Conservation (phyloP, 2,113 vertebrate species). For the Daphoenositta chrysoptera region DNA sequence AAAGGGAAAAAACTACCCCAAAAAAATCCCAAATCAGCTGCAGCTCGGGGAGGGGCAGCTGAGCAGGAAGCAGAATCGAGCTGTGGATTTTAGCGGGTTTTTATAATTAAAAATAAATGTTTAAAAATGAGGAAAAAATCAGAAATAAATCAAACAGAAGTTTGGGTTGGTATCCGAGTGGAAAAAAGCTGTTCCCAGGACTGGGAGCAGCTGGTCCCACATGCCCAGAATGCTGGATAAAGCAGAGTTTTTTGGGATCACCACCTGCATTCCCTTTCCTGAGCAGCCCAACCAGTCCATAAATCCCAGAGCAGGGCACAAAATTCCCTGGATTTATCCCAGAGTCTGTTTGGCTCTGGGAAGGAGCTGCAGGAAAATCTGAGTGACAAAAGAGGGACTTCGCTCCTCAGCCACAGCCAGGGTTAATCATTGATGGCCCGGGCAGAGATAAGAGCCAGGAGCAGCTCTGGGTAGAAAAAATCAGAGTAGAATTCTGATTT, state of each 20-base stretch:
- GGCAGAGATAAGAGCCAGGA: neutral
- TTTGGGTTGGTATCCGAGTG: neutral
- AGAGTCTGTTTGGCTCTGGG: rapidly evolving
- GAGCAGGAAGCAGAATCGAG: neutral
- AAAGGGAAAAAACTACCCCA: neutral
- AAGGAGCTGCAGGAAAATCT: neutral
- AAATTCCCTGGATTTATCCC: rapidly evolving
- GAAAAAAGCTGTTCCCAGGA: neutral
- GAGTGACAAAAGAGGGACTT: neutral
- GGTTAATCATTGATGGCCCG: neutral
- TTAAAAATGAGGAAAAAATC: neutral
- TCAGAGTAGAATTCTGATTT: neutral
- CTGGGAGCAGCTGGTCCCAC: neutral
- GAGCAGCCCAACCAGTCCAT: rapidly evolving
- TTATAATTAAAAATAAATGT: neutral
- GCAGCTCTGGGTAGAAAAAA: neutral
- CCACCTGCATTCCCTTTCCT: neutral
- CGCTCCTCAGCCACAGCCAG: neutral
- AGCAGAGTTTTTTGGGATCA: neutral
- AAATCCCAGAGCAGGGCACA: neutral
- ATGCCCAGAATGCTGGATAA: neutral
- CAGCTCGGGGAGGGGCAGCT: neutral
- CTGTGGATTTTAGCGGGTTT: neutral
- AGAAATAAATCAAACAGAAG: no score
- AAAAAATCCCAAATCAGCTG: neutral